Conservation (phyloP, 1,140 invertebrate genomes). For the Eubasilissa regina region DNA sequence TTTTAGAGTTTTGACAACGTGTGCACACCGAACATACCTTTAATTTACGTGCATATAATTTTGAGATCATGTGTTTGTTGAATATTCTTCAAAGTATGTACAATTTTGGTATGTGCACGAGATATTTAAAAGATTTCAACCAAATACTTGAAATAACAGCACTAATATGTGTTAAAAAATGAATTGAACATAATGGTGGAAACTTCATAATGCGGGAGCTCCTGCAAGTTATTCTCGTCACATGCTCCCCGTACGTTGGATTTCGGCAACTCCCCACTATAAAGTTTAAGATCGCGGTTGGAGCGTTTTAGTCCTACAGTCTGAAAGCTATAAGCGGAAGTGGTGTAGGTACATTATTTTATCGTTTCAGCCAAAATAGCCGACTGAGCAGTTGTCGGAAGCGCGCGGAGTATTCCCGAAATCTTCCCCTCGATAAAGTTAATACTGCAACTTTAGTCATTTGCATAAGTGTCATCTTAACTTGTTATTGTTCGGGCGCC, state of each 20-base stretch:
- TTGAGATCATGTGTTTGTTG: too few species aligned
- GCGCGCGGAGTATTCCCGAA: slow-evolving; percentile 13
- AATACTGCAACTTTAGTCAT: slow-evolving; percentile 9
- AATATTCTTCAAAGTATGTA: too few species aligned
- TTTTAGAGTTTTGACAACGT: too few species aligned
- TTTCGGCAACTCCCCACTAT: neutral
- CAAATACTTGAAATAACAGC: too few species aligned
- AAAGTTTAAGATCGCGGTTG: slow-evolving; percentile 20
- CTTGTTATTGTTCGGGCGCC: too few species aligned
- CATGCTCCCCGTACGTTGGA: neutral
- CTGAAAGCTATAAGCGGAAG: too few species aligned
- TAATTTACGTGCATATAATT: too few species aligned
- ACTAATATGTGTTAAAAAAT: too few species aligned
- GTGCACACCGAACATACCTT: too few species aligned
- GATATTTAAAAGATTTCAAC: too few species aligned
- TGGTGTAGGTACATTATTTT: neutral
- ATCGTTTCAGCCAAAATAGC: slow-evolving; percentile 21
- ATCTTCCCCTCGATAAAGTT: slow-evolving; percentile 11
- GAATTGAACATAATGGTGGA: too few species aligned
- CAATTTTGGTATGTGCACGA: too few species aligned
- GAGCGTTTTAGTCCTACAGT: neutral
- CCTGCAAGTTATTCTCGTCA: slow-evolving; percentile 14
- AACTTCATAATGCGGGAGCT: neutral
- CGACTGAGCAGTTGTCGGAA: slow-evolving; percentile 12
- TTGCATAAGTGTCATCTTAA: neutral